Evolutionary conservation across 2,888 invertebrate genomes (phyloP).

Genomic region (Heliconius sara): DNA sequence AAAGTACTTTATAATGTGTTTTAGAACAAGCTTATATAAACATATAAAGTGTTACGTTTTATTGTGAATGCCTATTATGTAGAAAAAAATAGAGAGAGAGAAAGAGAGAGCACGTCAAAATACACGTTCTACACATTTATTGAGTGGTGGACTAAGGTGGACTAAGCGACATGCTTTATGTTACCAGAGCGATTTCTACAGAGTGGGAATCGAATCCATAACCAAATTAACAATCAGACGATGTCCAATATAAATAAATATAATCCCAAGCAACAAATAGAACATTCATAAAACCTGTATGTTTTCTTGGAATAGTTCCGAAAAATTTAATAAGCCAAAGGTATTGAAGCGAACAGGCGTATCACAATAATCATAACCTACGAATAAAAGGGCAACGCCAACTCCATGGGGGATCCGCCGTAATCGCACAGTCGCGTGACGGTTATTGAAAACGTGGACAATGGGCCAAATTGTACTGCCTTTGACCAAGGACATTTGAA

Average conservation of each 20-base stretch:
- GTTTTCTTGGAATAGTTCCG: background rate
- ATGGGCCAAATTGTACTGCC: slow-evolving; percentile 43
- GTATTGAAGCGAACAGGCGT: slow-evolving; percentile 11
- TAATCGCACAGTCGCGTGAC: slow-evolving; percentile 47
- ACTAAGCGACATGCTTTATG: too few species aligned
- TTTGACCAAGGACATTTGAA: slow-evolving; percentile 31
- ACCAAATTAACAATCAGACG: background rate
- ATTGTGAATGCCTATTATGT: too few species aligned
- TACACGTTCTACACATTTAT: too few species aligned
- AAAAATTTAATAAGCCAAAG: slow-evolving; percentile 9
- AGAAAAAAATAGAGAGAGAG: too few species aligned
- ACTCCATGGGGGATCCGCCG: slow-evolving; percentile 41
- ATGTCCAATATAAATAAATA: background rate
- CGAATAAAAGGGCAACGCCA: slow-evolving; percentile 35
- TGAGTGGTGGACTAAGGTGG: too few species aligned
- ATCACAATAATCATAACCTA: slow-evolving; percentile 40
- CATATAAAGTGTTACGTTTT: too few species aligned
- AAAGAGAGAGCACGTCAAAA: too few species aligned
- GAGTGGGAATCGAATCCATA: background rate
- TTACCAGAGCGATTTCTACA: too few species aligned
- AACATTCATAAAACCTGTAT: background rate
- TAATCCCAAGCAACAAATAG: background rate
- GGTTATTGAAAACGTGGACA: slow-evolving; percentile 48
- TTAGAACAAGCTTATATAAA: too few species aligned
- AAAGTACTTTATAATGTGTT: too few species aligned